Conservation (phyloP, 2,113 vertebrate species). For the Narcine bancroftii region DNA sequence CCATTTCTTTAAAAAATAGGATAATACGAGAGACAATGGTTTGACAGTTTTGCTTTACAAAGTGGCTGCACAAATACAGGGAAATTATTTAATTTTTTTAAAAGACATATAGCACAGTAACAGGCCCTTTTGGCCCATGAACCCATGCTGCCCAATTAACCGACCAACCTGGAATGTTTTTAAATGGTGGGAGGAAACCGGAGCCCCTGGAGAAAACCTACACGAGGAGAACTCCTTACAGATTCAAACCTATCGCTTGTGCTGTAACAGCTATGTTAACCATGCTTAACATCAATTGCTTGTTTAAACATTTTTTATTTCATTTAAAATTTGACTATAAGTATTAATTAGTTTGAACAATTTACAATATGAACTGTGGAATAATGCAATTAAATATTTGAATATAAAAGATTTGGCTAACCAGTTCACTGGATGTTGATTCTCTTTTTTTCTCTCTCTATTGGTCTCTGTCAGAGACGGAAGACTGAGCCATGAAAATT, state of each 20-base stretch:
- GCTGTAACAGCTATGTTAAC: too few relatives aligned
- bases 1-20: too few relatives aligned
- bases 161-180: too few relatives aligned
- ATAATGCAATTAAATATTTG: neutral
- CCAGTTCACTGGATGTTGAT: neutral
- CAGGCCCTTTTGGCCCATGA: too few relatives aligned
- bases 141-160: too few relatives aligned
- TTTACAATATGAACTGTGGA: neutral
- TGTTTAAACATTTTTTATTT: neutral
- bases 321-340: neutral
- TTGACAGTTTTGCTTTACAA: neutral
- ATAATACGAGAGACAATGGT: neutral
- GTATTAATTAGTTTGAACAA: neutral
- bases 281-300: neutral
- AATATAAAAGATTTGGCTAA: neutral
- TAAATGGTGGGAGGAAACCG: too few relatives aligned
- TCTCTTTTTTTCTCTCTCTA: too few relatives aligned
- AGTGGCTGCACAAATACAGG: neutral
- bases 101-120: too few relatives aligned
- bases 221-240: too few relatives aligned
- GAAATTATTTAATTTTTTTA: too few relatives aligned
- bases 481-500: neutral
- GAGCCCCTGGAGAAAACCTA: too few relatives aligned
- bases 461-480: neutral
- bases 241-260: too few relatives aligned